phyloP scores from a whole-genome alignment of 1,140 invertebrate species.

The Cotesia glomerata region DNA sequence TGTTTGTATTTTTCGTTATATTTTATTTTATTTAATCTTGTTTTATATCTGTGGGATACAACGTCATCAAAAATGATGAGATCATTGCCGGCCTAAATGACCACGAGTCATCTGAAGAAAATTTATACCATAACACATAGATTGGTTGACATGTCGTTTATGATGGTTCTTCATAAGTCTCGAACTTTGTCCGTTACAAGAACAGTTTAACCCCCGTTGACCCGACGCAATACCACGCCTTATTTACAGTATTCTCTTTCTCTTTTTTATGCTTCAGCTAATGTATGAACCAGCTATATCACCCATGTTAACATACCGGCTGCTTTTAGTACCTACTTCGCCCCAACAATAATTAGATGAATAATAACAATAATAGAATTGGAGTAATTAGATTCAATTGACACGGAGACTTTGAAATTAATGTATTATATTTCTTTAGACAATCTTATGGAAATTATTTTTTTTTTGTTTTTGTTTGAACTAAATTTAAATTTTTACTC shows the following conservation, averaged over 20 bases:
- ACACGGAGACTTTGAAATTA: constrained; percentile 36
- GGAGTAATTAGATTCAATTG: constrained; percentile 61
- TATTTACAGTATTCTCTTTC: neutral
- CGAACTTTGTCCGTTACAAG: constrained; percentile 40
- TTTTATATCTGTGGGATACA: no score
- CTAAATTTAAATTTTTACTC: no score
- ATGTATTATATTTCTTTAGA: neutral
- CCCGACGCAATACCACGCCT: constrained; percentile 31
- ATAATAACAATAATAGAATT: constrained; percentile 55
- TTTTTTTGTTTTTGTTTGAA: neutral
- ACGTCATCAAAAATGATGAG: no score
- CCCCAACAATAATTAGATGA: constrained; percentile 59
- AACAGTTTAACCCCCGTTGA: constrained; percentile 59
- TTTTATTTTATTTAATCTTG: no score
- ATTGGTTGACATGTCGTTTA: neutral
- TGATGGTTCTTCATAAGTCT: neutral
- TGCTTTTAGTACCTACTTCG: constrained; percentile 55
- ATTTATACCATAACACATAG: constrained; percentile 9
- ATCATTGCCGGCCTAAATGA: no score
- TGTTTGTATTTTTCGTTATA: no score
- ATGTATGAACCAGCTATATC: neutral
- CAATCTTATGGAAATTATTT: neutral
- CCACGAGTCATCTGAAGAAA: neutral
- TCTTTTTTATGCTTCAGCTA: neutral
- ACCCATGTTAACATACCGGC: constrained; percentile 13